Conservation (phyloP, 2,113 vertebrate genomes). For the Coptodon rendalli region DNA sequence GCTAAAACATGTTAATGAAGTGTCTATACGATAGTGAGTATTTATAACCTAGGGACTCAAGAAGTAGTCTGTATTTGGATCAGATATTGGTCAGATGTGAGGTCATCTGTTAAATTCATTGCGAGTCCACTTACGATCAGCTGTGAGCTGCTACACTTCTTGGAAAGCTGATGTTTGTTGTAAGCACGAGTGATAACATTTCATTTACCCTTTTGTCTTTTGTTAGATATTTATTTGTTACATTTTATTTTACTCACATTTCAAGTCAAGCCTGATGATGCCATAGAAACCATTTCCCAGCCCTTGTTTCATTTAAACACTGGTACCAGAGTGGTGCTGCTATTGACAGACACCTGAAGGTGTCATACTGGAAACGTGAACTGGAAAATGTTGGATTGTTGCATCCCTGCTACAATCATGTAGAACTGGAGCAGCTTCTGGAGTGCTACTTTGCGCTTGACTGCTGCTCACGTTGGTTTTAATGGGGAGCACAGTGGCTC, state of each 20-base stretch:
- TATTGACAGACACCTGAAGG: background rate
- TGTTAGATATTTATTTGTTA: background rate
- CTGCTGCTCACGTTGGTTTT: background rate
- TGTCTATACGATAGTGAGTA: background rate
- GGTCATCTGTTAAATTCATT: background rate
- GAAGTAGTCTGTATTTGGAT: background rate
- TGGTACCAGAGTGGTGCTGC: background rate
- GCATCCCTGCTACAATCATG: background rate
- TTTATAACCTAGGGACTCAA: accelerated
- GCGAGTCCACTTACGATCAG: background rate
- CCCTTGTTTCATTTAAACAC: background rate
- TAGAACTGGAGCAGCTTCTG: background rate
- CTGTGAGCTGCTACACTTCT: background rate
- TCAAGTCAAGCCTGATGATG: background rate
- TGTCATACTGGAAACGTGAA: background rate
- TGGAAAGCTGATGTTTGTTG: background rate
- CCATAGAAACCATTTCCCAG: background rate
- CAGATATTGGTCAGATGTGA: background rate
- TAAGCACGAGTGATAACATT: background rate
- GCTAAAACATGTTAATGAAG: background rate
- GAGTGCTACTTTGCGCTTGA: background rate
- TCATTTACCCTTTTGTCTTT: background rate
- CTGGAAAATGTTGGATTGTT: background rate
- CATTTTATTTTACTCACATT: accelerated
- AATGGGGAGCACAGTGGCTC: accelerated